Conservation (phyloP, 2,113 vertebrate species). For the Laticauda colubrina region DNA sequence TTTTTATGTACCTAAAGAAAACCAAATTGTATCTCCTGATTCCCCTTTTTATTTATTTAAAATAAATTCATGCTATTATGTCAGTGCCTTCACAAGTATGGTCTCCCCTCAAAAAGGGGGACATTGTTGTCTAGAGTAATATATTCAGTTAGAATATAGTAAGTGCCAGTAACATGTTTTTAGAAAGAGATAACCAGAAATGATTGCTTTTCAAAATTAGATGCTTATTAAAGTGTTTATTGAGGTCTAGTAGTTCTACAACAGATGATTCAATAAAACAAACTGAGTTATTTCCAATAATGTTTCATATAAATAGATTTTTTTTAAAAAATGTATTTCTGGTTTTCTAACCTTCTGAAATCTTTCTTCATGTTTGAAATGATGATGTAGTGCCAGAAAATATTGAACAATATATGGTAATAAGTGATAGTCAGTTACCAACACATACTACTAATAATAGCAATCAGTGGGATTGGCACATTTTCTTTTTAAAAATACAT, state of each 20-base stretch:
- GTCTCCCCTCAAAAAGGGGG: constrained; percentile 20
- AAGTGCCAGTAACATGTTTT: constrained; percentile 54
- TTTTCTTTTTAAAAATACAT: not conserved
- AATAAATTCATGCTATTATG: constrained; percentile 38
- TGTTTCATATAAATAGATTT: constrained; percentile 55
- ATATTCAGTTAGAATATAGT: constrained; percentile 52
- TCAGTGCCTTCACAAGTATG: constrained; percentile 44
- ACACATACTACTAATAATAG: not conserved
- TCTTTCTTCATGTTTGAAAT: constrained; percentile 51
- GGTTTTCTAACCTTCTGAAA: constrained; percentile 55
- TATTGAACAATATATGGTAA: not conserved
- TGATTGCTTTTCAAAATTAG: constrained; percentile 62
- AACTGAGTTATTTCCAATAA: constrained; percentile 66
- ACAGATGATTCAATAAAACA: constrained; percentile 70
- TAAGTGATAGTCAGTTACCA: constrained; percentile 22
- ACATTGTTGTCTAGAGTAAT: constrained; percentile 56
- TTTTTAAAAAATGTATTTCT: constrained; percentile 47
- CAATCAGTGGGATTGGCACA: not conserved
- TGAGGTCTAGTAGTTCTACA: constrained; percentile 63
- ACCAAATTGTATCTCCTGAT: constrained; percentile 29
- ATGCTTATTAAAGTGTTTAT: constrained; percentile 72
- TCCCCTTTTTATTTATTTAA: constrained; percentile 47
- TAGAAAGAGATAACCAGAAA: constrained; percentile 53
- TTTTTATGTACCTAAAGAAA: constrained; percentile 40
- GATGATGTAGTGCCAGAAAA: constrained; percentile 6